These are phyloP conservation scores for Stomatorhinus ivindoensis DNA, from an alignment of 2,113 vertebrate species.

Conservation along the genomic window DNA sequence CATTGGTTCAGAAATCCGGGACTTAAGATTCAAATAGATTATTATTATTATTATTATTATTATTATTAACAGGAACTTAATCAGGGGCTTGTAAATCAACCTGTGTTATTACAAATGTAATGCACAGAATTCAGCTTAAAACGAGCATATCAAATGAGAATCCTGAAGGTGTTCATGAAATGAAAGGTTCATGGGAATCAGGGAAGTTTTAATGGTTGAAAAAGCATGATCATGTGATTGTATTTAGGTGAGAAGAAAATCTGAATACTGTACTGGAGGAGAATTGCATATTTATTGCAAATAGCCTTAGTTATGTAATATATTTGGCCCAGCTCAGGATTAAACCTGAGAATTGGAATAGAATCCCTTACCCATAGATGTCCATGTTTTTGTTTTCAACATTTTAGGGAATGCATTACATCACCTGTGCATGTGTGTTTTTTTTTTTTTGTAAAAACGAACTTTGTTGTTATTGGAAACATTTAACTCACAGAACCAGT, in stretches of 20 bases:
- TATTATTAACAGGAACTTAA: background rate
- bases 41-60: background rate
- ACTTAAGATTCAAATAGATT: background rate
- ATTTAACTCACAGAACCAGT: background rate
- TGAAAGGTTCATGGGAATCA: background rate
- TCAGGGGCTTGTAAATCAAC: background rate
- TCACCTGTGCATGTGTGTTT: background rate
- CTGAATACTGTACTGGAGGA: background rate
- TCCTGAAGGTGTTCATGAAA: background rate
- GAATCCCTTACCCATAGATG: background rate
- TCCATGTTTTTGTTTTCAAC: background rate
- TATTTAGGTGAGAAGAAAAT: background rate
- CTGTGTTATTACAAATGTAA: background rate
- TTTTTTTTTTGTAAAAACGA: background rate
- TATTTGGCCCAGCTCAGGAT: background rate
- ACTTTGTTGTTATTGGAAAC: background rate
- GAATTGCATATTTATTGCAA: background rate
- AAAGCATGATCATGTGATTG: background rate
- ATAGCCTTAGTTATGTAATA: background rate
- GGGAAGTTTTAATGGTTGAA: background rate
- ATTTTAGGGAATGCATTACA: background rate
- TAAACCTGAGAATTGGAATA: background rate
- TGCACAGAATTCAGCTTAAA: background rate
- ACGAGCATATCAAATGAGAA: background rate
- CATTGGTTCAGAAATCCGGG: background rate